Conservation (phyloP, 2,113 vertebrate species). For the Pterocles orientalis region DNA sequence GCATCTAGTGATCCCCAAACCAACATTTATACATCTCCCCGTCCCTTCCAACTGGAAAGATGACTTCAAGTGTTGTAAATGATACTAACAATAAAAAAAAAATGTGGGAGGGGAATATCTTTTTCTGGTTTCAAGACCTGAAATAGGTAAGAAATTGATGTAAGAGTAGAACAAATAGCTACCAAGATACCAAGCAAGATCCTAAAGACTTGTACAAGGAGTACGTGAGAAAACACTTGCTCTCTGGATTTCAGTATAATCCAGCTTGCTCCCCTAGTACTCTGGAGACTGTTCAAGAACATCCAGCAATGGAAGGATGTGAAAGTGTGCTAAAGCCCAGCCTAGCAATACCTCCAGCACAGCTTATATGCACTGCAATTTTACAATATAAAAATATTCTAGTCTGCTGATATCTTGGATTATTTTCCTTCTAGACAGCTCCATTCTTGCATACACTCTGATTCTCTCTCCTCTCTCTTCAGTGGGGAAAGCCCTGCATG, state of each 20-base stretch:
- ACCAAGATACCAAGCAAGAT: not conserved
- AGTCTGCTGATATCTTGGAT: not conserved
- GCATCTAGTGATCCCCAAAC: not conserved
- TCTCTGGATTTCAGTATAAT: not conserved
- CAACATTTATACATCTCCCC: not conserved
- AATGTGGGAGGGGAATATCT: not conserved
- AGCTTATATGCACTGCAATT: not conserved
- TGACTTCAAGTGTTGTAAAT: not conserved
- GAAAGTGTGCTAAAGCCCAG: not conserved
- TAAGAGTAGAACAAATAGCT: not conserved
- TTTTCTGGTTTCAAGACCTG: not conserved
- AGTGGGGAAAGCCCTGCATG: not conserved
- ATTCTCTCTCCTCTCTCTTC: not conserved
- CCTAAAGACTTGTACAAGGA: not conserved
- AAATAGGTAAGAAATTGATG: not conserved
- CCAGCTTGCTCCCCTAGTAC: not conserved
- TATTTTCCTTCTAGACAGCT: not conserved
- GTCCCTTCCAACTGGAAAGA: not conserved
- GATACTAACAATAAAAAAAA: not conserved
- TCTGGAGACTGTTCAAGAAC: not conserved
- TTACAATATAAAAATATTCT: not conserved
- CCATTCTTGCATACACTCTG: not conserved
- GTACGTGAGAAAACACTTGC: not conserved
- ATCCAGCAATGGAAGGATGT: rapidly evolving
- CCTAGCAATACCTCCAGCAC: not conserved